Percentiles rank a stretch among this genome's conserved stretches.
Conservation (phyloP, 2,888 invertebrate species). For the Apotomis betuletana region DNA sequence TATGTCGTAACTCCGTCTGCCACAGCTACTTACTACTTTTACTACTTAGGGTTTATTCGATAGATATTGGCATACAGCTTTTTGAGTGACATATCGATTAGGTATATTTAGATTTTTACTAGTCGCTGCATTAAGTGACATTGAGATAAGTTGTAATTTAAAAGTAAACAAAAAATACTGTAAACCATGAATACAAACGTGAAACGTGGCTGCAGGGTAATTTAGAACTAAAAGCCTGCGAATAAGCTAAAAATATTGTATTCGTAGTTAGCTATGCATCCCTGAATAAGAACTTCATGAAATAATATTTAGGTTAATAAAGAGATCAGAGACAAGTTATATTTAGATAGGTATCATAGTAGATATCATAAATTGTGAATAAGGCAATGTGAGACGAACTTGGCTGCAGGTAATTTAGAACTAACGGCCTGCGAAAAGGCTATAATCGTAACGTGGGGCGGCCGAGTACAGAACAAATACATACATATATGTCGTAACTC, state of each 20-base stretch:
- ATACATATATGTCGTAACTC: too few species aligned
- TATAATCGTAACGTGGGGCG: constrained; percentile 7
- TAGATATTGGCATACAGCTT: too few species aligned
- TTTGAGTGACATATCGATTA: neutral
- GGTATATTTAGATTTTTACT: too few species aligned
- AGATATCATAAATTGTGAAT: constrained; percentile 8
- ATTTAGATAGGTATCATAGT: too few species aligned
- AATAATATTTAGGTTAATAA: too few species aligned
- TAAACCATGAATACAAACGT: too few species aligned
- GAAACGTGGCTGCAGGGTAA: constrained; percentile 11
- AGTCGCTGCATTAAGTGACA: too few species aligned
- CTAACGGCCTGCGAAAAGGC: constrained; percentile 22
- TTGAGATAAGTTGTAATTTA: too few species aligned
- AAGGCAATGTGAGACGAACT: constrained; percentile 1
- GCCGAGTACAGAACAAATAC: constrained; percentile 17
- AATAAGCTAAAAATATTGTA: too few species aligned
- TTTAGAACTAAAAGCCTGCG: constrained; percentile 23
- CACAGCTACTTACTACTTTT: neutral
- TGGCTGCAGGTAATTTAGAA: constrained; percentile 18
- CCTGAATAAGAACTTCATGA: too few species aligned
- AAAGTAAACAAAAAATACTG: too few species aligned
- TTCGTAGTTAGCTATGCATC: neutral
- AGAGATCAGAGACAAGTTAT: too few species aligned
- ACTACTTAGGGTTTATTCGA: neutral
- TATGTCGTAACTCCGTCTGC: neutral